Conservation (phyloP, 1,140 invertebrate species). For the Drosophila pectinifera region DNA sequence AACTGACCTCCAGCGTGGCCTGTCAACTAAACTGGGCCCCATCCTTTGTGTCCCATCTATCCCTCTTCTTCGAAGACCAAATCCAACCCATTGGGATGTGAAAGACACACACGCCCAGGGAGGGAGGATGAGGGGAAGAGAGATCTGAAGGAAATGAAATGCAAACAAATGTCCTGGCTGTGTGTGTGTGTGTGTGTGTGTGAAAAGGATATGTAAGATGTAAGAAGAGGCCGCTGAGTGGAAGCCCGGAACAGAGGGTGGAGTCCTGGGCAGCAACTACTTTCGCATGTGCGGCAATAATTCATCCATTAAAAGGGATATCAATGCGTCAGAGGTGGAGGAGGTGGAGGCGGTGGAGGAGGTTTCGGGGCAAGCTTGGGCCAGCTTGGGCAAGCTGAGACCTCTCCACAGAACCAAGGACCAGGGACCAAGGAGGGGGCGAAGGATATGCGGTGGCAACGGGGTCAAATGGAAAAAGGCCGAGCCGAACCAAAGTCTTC, state of each 20-base stretch:
- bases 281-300: conserved; percentile 85
- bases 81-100: conserved; percentile 41
- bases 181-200: conserved; percentile 39
- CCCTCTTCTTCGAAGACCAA: conserved; percentile 11
- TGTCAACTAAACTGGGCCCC: conserved; percentile 42
- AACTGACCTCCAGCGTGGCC: conserved; percentile 64
- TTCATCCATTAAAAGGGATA: conserved; percentile 85
- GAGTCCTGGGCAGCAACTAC: conserved; percentile 72
- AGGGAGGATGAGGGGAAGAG: conserved; percentile 5
- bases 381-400: conserved; percentile 25
- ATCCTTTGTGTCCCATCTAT: not conserved
- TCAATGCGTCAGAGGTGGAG: conserved; percentile 70
- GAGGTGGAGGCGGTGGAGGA: conserved; percentile 4
- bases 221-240: conserved; percentile 58
- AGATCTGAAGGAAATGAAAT: conserved; percentile 81
- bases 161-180: conserved; percentile 72
- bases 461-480: conserved; percentile 81
- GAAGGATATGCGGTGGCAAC: conserved; percentile 40
- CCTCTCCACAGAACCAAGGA: conserved; percentile 19
- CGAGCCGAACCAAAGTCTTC: conserved; percentile 39
- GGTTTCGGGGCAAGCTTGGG: not conserved
- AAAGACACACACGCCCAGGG: conserved; percentile 21
- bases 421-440: conserved; percentile 7
- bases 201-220: conserved; percentile 66
- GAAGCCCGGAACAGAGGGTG: conserved; percentile 39